Evolutionary conservation across 2,888 invertebrate genomes (phyloP), one percentile per base, ranked within the genome.

Genomic region (Cosmopolites sordidus): DNA sequence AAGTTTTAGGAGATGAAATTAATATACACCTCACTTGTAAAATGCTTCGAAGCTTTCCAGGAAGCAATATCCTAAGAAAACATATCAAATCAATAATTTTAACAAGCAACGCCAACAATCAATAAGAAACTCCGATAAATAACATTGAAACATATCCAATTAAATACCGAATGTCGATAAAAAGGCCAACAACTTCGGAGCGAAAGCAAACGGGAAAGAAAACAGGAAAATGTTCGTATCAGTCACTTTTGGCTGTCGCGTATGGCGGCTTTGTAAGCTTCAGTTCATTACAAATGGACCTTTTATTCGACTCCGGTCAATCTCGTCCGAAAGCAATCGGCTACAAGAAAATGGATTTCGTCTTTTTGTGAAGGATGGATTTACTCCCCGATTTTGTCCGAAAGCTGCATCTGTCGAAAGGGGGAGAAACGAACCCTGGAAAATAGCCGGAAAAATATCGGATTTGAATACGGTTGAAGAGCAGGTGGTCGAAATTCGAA

Each of bases 231-330:
- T 12, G 33, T 12, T 33, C 33, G 33, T 33, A 33, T 33, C 12
- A 33, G 33, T 33, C 33, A 33, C 33, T 33, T 33, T 33, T 33
- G 33, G 33, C 11, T 11, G 11, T 12, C 33, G 33, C 33, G 12
- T 12, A 33, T n/a, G 12, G n/a, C 33, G 8, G 11, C 33, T 33
- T 65, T 62, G 64, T 70, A 66, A 68, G 69, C 66, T 68, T 62
- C 66, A 71, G 68, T 71, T 72, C 70, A 72, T 73, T 73, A 73
- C 72, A 73, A 73, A 72, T 73, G 72, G 72, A 68, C 64, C 72
- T 71, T 69, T 73, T 73, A 71, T 73, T 33, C 33, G 33, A 67
- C 69, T 67, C 68, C 66, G 71, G 73, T 72, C 72, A 72, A 72
- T 72, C 72, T 72, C 71, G 67, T 70, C 70, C 69, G 71, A 70